Percentiles rank a stretch among this genome's conserved stretches.
Evolutionary conservation across 2,888 invertebrate genomes (phyloP).

Genomic region (Tillus elongatus): DNA sequence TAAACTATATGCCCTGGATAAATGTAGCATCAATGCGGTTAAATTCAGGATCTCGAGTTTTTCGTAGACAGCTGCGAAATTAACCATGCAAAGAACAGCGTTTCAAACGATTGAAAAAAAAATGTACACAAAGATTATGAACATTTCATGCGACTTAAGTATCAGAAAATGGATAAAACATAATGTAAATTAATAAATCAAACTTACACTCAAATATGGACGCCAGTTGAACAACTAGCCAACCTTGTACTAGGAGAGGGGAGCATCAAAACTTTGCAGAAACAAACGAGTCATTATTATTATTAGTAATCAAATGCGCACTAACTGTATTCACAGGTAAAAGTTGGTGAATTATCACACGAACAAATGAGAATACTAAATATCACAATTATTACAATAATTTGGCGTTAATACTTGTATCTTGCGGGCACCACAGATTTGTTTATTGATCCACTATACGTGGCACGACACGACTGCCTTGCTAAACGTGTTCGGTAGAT

Average conservation of each 20-base stretch:
- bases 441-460: constrained; percentile 41
- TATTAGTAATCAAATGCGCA: no score
- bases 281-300: constrained; percentile 35
- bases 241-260: constrained; percentile 29
- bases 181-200: no score
- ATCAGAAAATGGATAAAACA: no score
- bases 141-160: no score
- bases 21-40: no score
- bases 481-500: no score
- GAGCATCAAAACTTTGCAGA: constrained; percentile 32
- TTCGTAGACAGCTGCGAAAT: no score
- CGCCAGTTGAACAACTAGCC: constrained; percentile 35
- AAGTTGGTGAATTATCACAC: constrained; percentile 34
- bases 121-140: no score
- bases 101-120: no score
- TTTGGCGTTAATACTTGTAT: constrained; percentile 43
- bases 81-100: no score
- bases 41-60: no score
- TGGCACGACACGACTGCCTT: constrained; percentile 33
- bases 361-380: constrained; percentile 40
- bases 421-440: constrained; percentile 36
- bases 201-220: constrained; percentile 40
- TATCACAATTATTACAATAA: constrained; percentile 42
- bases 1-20: no score
- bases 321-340: constrained; percentile 24